Evolutionary conservation across 2,113 vertebrate genomes (phyloP), one percentile per base, ranked within the genome.

Genomic region (Donacobius atricapilla): DNA sequence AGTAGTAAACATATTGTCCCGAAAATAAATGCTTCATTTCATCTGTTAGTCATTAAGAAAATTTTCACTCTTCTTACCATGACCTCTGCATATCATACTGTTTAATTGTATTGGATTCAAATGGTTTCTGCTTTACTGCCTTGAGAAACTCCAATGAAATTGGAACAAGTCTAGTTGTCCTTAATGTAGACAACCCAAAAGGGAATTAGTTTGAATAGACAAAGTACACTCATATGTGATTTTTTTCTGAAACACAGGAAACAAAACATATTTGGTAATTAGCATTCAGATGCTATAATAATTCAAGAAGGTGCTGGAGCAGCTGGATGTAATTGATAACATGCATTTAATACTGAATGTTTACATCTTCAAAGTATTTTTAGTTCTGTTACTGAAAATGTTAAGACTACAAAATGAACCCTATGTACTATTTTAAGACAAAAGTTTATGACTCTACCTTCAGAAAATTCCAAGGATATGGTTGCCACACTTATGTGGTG

Each of bases 221-320:
- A 6, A 44, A 20, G 11, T 48, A 22, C 10, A 4, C 73, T 72
- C 21, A 33, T 14, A 22, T 20, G 10, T 0, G 0, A 2, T 57
- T 63, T 90, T 56, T 77, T 73, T 22, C 53, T 89, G 39, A 83
- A 75, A 65, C 13, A 60, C 10, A 39, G 18, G 22, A 25, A 64
- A 25, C 27, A 64, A 77, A 86, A 57, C 2, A 1, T 44, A 13
- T 39, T 83, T 80, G 39, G 20, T 64, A 69, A 28, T 69, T 40
- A 90, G 13, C 31, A n/a, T 66, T 90, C 33, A 70, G 53, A 44
- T 88, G 25, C 7, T 84, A 11, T 28, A 87, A 35, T 48, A 73
- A 28, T 51, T 77, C 45, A 80, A 61, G 48, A 64, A 65, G 15
- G 31, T 68, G 28, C 31, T 86, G 18, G 54, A 63, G 15, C 35